Evolutionary conservation across 2,888 invertebrate species (phyloP).

Genomic region (Globia sparganii): DNA sequence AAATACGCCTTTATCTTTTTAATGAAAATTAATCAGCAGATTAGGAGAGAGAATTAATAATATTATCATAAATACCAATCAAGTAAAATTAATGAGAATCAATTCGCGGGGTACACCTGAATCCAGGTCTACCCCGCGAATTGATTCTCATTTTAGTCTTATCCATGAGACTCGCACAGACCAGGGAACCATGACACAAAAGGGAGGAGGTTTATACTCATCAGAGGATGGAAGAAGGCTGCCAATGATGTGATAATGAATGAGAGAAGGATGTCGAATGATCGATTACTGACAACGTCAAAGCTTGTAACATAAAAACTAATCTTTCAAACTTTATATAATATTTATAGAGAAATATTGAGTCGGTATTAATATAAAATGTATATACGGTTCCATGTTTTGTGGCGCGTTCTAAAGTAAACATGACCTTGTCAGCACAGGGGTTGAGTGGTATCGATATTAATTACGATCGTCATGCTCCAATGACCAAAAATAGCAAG

Average conservation of each 20-base stretch:
- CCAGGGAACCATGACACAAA: neutral
- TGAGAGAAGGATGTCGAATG: neutral
- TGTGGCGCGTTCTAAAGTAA: neutral
- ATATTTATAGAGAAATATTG: neutral
- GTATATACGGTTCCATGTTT: neutral
- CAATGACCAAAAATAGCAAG: neutral
- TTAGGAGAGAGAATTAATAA: neutral
- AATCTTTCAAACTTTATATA: neutral
- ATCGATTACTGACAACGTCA: neutral
- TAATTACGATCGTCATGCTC: constrained; percentile 3
- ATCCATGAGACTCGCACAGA: neutral
- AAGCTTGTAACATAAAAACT: neutral
- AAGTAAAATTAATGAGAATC: neutral
- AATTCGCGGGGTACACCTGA: neutral
- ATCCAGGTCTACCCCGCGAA: too few species aligned
- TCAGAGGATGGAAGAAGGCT: neutral
- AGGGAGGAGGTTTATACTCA: neutral
- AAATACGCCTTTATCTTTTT: constrained; percentile 25
- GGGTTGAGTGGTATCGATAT: constrained; percentile 24
- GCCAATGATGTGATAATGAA: neutral
- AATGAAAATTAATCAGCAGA: constrained; percentile 20
- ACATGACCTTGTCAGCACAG: neutral
- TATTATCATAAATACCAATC: neutral
- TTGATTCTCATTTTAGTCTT: too few species aligned
- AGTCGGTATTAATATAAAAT: neutral